Evolutionary conservation across 2,888 invertebrate genomes (phyloP), one percentile per base, ranked within the genome.

Genomic region (Trachelus stipa): DNA sequence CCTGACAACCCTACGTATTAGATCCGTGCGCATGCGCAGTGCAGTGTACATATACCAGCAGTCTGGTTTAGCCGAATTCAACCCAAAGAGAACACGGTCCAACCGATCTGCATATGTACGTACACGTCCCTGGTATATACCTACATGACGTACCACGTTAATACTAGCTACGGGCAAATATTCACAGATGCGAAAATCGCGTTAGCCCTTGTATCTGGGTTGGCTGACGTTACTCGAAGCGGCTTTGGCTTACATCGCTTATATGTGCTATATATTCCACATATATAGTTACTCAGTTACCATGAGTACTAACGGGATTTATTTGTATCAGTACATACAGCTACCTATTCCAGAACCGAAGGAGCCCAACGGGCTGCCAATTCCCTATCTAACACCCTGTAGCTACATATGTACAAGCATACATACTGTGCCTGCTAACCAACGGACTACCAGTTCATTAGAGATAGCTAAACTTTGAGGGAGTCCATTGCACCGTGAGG

Each of bases 121-220:
- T 56, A 56, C 23, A 23, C 9, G 23, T 56, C 23, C 40, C 40
- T 23, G 40, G 0, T 56, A 56, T 23, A 15, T 23, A 40, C 15
- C 4, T 40, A 40, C 23, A 56, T 56, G 23, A 56, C 40, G 9
- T 56, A 56, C 23, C 40, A 56, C 40, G 15, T 23, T 56, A 56
- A 56, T 56, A 56, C 40, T 23, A 56, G 40, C 71, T 71, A 85
- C 80, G 83, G 85, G 85, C 84, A 88, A 88, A 88, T 88, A 88
- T 84, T 88, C 88, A 79, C 88, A 88, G 88, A 88, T 88, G 88
- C 84, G 80, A 83, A 87, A 88, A 88, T 88, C 88, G 85, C 83
- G 86, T 88, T 87, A 87, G 85, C 81, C 75, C 80, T 79, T 78
- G 35, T 73, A 40, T 33, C 69, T 74, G 68, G 73, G 23, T 56